phyloP scores from a whole-genome alignment of 2,797 vertebrate species.

The Betta splendens region DNA sequence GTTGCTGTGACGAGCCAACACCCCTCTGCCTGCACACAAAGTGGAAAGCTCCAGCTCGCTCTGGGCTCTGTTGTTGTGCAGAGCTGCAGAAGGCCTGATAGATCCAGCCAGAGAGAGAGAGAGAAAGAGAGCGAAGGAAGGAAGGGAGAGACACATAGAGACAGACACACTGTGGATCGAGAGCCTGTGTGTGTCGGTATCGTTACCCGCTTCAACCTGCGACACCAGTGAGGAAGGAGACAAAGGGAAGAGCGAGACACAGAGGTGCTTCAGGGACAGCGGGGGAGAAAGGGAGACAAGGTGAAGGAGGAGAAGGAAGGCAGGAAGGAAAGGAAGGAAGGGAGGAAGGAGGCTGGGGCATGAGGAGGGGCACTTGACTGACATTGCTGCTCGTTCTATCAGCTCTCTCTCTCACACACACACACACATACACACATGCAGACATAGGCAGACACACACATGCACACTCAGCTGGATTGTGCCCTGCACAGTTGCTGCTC shows the following conservation, averaged over 20 bases:
- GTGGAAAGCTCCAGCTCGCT: conserved; percentile 80
- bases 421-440: conserved; percentile 17
- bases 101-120: conserved; percentile 69
- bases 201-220: conserved; percentile 52
- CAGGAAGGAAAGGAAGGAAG: conserved; percentile 55
- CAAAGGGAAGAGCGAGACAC: conserved; percentile 32
- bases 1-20: conserved; percentile 50
- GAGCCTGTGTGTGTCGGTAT: conserved; percentile 56
- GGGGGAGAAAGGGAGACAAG: conserved; percentile 56
- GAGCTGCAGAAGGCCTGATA: conserved; percentile 83
- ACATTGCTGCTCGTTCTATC: conserved; percentile 62
- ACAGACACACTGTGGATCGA: conserved; percentile 51
- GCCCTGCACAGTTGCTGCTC: conserved; percentile 52
- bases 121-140: conserved; percentile 42
- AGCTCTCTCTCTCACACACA: conserved; percentile 38
- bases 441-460: conserved; percentile 20
- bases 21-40: conserved; percentile 65
- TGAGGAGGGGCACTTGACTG: conserved; percentile 77
- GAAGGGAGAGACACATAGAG: conserved; percentile 46
- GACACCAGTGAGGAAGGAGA: conserved; percentile 42
- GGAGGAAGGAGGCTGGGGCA: conserved; percentile 61
- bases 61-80: conserved; percentile 86
- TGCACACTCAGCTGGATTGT: conserved; percentile 49
- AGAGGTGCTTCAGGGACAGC: conserved; percentile 45
- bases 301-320: conserved; percentile 68